Percentiles rank a stretch among this genome's conserved stretches.
These are phyloP conservation scores for Carcharodon carcharias DNA, from an alignment of 2,797 vertebrate genomes.

Conservation along the genomic window DNA sequence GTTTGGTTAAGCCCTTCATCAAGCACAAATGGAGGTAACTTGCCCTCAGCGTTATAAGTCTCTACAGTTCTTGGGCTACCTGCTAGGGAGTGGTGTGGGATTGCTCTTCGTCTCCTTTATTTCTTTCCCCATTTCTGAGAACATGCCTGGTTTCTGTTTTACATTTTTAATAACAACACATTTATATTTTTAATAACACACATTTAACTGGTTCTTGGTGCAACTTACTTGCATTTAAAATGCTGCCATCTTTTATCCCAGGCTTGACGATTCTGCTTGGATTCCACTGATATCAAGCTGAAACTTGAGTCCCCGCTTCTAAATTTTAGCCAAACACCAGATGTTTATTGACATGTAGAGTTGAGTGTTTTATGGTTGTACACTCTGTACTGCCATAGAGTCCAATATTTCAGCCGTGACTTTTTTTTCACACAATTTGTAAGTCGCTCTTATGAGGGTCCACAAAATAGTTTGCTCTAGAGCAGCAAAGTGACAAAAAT, in stretches of 20 bases:
- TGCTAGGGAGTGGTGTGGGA: too few relatives aligned
- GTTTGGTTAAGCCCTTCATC: too few relatives aligned
- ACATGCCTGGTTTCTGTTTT: too few relatives aligned
- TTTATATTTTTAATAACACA: too few relatives aligned
- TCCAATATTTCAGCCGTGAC: constrained; percentile 2
- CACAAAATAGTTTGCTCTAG: neutral
- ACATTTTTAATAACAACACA: too few relatives aligned
- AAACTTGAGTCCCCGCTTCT: neutral
- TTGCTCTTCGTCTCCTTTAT: too few relatives aligned
- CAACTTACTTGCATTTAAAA: neutral
- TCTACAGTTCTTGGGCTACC: too few relatives aligned
- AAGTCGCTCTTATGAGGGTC: neutral
- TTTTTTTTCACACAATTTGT: neutral
- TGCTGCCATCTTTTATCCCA: neutral
- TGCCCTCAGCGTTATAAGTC: too few relatives aligned
- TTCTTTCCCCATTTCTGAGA: too few relatives aligned
- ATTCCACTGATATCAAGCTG: neutral
- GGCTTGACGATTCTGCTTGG: neutral
- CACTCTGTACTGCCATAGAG: neutral
- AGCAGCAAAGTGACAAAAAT: neutral
- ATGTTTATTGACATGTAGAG: neutral
- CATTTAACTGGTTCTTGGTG: neutral
- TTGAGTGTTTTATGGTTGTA: neutral
- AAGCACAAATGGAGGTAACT: too few relatives aligned
- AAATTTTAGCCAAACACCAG: neutral